Evolutionary conservation across 2,113 vertebrate genomes (phyloP), one percentile per base, ranked within the genome.

Genomic region (Cnemophilus loriae): DNA sequence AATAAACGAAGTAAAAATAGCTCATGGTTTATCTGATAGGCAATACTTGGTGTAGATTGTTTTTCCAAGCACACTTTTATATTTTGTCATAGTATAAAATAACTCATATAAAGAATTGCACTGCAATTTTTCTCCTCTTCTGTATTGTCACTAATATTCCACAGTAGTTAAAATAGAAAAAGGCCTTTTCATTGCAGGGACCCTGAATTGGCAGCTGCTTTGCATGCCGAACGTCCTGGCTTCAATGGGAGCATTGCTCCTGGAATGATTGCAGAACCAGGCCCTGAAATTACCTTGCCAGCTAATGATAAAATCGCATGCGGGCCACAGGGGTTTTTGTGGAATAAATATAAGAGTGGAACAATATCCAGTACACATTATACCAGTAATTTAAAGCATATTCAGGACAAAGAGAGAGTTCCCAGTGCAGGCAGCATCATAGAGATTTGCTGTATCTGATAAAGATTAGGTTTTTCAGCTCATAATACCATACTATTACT

Each of bases 381-480:
- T 96, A 96, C 96, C 92, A 96, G 92, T 97, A 96, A 97, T 96
- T 97, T 97, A 97, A 96, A 97, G 93, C 92, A 90, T 93, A 96
- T 96, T 96, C 93, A 93, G 96, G 96, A 94, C 95, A 96, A 95
- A 97, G 93, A 96, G 93, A 94, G 92, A 93, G 95, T 97, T 97
- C 96, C 90, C 68, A 76, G 90, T 92, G 84, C 92, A 97, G 95
- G 96, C 93, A 94, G 95, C 95, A 96, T 96, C 93, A 96, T 92
- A 96, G 95, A 96, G 96, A 94, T 96, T 96, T 96, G 95, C 96
- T 95, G 95, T 95, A 97, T 96, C 96, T 95, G 96, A 94, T 97
- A 95, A 93, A 94, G 95, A 88, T 82, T 89, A 81, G 80, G 75
- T 93, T 95, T 96, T 94, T 96, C 92, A 73, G 96, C 92, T 89